Evolutionary conservation across 2,888 invertebrate species (phyloP).

Genomic region (Cosmia trapezina): DNA sequence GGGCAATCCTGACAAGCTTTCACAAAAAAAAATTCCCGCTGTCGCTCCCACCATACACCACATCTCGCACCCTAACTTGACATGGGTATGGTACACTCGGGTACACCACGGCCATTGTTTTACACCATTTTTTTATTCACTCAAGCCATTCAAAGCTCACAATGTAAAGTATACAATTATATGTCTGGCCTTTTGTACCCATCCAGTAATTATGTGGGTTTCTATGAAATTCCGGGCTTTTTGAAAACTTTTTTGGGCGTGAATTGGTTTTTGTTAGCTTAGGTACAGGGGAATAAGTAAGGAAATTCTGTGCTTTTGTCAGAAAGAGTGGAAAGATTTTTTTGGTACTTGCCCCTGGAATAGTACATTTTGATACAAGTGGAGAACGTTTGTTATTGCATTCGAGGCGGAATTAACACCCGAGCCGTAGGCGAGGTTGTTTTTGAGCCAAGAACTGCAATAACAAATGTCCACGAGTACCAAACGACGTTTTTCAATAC

Average conservation of each 20-base stretch:
- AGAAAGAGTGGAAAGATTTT: not conserved
- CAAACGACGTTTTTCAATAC: no score
- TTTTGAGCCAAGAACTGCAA: no score
- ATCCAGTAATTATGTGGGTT: slow-evolving; percentile 51
- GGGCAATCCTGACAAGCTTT: no score
- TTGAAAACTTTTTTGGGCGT: slow-evolving; percentile 11
- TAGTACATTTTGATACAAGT: no score
- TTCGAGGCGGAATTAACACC: no score
- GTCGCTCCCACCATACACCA: slow-evolving; percentile 41
- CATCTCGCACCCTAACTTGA: slow-evolving; percentile 67
- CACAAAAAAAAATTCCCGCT: not conserved
- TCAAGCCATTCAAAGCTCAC: slow-evolving; percentile 62
- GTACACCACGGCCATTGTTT: slow-evolving; percentile 73
- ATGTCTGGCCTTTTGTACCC: slow-evolving; percentile 59
- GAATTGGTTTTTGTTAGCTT: slow-evolving; percentile 22
- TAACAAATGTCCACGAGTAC: no score
- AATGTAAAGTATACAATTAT: slow-evolving; percentile 65
- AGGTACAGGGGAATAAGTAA: not conserved
- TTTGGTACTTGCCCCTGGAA: not conserved
- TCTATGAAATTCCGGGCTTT: slow-evolving; percentile 28
- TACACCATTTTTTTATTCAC: slow-evolving; percentile 75
- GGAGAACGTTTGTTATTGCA: no score
- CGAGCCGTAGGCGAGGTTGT: no score
- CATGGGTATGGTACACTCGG: slow-evolving; percentile 75
- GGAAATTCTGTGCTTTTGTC: slow-evolving; percentile 14